Base-by-base conservation (phyloP, 2,113 vertebrate species). In the Bubo bubo region DNA sequence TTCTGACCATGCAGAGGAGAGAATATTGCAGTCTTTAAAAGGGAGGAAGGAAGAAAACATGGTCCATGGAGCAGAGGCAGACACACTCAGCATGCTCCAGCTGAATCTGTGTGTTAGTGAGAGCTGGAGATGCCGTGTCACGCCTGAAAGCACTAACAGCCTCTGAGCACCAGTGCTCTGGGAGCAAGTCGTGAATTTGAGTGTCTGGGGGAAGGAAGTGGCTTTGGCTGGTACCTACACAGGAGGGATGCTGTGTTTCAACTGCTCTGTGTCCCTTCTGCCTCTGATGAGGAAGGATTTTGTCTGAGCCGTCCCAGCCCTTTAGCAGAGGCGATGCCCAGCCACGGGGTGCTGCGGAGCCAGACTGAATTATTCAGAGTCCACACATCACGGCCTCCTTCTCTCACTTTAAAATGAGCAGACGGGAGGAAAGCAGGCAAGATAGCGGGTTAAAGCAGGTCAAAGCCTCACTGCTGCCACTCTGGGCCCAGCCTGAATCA, bases 291-390 rank as follows among this genome's bases (percentile, higher is more conserved):
- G 77, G 86, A 32, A 64, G 47, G 59, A 27, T 83, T 93, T 91
- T 1, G 8, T 67, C 70, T 20, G 71, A 52, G 56, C 83, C 4
- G 1, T 26, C 88, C 73, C 84, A 88, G 76, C 80, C 94, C 77
- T 82, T 34, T 34, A 83, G 94, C 86, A 80, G 55, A 92, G 95
- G 81, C 4, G 9, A 79, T 67, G 89, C 80, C 89, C 94, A 81
- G 90, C 58, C 59, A 58, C 1, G 5, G 39, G 67, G 56, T 26
- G 81, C 86, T 82, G 81, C 4, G 0, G 91, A 92, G 91, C 60
- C 86, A 32, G 91, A 72, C 66, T 91, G 97, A 97, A 97, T 98
- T 96, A 97, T 97, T 98, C 96, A 97, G 88, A 0, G 7, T 50
- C 94, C 71, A 75, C 62, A 13, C 62, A 52, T 88, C 66, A 2